Conservation (phyloP, 2,113 vertebrate genomes). For the Dasyprocta punctata region DNA sequence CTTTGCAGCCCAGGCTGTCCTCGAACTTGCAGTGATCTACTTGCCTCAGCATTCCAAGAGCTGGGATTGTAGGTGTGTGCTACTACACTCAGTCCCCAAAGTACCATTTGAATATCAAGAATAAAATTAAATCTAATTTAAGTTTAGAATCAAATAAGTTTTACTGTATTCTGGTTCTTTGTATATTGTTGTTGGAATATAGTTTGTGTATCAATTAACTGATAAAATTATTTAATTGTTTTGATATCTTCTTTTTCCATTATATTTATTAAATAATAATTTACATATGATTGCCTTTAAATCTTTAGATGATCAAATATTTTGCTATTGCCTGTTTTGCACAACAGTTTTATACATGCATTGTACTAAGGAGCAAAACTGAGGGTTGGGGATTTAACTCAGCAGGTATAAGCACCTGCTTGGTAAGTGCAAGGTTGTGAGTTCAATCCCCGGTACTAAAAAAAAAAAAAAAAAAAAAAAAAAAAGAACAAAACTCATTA, state of each 20-base stretch:
- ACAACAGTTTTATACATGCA: neutral
- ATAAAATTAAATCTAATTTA: conserved; percentile 21
- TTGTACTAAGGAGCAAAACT: neutral
- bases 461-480: too few species aligned
- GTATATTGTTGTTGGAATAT: neutral
- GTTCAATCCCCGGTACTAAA: too few species aligned
- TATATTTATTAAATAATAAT: neutral
- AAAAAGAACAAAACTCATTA: neutral
- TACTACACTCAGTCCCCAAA: neutral
- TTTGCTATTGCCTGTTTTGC: neutral
- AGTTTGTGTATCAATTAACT: neutral
- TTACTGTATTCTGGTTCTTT: neutral
- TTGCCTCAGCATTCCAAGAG: neutral
- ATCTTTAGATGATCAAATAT: neutral
- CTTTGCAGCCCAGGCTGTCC: neutral
- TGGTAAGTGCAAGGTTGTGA: too few species aligned
- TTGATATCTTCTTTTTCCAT: neutral
- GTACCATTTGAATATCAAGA: neutral
- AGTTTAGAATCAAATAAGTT: neutral
- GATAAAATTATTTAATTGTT: neutral
- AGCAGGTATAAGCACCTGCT: too few species aligned
- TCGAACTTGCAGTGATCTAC: neutral
- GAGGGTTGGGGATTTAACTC: too few species aligned
- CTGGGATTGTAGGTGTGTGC: neutral
- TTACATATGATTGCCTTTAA: neutral